Evolutionary conservation across 2,888 invertebrate species (phyloP).

Genomic region (Dynastes tityus): DNA sequence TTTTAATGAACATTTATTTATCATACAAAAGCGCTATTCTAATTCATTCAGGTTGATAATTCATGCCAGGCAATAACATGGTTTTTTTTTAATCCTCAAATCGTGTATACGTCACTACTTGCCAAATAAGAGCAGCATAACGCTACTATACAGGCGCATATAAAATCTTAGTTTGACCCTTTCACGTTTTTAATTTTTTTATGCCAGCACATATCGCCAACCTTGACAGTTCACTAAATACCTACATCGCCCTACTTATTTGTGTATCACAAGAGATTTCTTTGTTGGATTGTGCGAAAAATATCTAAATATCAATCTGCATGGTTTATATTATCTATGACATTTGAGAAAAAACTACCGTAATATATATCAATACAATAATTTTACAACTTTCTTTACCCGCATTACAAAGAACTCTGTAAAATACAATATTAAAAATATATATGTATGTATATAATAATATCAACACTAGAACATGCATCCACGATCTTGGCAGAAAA

Average conservation of each 20-base stretch:
- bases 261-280: slow-evolving; percentile 42
- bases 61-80: not conserved
- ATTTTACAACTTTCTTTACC: slow-evolving; percentile 41
- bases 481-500: slow-evolving; percentile 26
- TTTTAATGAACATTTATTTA: slow-evolving; percentile 6
- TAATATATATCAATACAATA: slow-evolving; percentile 6
- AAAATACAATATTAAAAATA: slow-evolving; percentile 47
- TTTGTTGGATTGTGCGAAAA: slow-evolving; percentile 29
- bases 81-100: not conserved
- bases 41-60: not conserved
- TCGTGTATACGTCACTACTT: not conserved
- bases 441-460: slow-evolving; percentile 35
- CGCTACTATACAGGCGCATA: no score
- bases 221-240: not conserved
- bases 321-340: not conserved
- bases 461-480: slow-evolving; percentile 36
- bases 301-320: slow-evolving; percentile 36
- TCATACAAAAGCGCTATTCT: slow-evolving; percentile 31
- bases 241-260: slow-evolving; percentile 4
- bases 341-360: slow-evolving; percentile 2
- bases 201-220: not conserved
- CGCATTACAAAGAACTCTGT: slow-evolving; percentile 46
- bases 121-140: not conserved
- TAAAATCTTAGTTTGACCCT: no score
- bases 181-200: not conserved